phyloP scores from a whole-genome alignment of 1,140 invertebrate genomes.

The Zelostemma sp. region DNA sequence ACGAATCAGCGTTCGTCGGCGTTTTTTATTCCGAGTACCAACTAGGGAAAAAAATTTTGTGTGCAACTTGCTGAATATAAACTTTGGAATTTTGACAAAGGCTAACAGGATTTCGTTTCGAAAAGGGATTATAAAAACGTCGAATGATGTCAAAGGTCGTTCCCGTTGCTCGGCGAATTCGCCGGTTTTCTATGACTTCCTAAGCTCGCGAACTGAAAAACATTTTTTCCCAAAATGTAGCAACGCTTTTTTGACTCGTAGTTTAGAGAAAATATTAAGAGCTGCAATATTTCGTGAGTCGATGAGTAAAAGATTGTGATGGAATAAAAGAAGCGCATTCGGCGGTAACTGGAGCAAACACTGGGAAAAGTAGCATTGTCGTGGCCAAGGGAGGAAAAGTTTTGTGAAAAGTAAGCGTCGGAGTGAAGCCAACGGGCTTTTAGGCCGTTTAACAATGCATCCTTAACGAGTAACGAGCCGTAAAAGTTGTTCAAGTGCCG shows the following conservation, averaged over 20 bases:
- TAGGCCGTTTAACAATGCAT: slow-evolving; percentile 24
- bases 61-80: no score
- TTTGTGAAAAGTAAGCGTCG: background rate
- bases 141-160: background rate
- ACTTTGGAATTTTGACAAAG: no score
- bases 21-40: no score
- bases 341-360: slow-evolving; percentile 9
- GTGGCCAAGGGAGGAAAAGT: background rate
- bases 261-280: slow-evolving; percentile 11
- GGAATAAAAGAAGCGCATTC: background rate
- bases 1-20: no score
- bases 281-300: background rate
- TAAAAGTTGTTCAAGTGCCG: slow-evolving; percentile 22
- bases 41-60: no score
- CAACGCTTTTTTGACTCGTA: no score
- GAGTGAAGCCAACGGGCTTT: slow-evolving; percentile 10
- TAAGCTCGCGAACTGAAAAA: slow-evolving; percentile 7
- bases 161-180: background rate
- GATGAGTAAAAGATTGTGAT: background rate
- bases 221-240: slow-evolving; percentile 16
- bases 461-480: slow-evolving; percentile 21
- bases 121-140: no score
- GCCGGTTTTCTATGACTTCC: background rate
- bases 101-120: no score
- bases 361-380: slow-evolving; percentile 8